Conservation (phyloP, 2,888 invertebrate genomes). For the Eumacrocentrus americanus region DNA sequence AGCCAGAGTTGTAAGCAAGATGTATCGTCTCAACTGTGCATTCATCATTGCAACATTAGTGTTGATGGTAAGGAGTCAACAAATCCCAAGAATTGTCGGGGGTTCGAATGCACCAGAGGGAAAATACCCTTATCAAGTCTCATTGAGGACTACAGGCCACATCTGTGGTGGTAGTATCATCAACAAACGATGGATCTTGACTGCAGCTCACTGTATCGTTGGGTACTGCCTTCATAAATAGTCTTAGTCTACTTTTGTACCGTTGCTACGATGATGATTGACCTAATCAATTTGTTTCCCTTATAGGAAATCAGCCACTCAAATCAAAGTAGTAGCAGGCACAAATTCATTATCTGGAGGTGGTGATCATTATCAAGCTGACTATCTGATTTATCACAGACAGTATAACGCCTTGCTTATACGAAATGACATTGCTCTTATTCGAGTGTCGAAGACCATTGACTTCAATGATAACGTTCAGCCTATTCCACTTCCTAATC, state of each 20-base stretch:
- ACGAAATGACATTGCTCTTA: conserved; percentile 46
- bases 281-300: neutral
- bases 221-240: too few relatives aligned
- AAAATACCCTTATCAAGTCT: conserved; percentile 65
- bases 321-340: conserved; percentile 36
- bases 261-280: too few relatives aligned
- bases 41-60: neutral
- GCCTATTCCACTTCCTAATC: conserved; percentile 38
- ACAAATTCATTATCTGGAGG: conserved; percentile 35
- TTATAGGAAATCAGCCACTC: conserved; percentile 26
- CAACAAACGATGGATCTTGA: conserved; percentile 63
- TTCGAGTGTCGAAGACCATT: conserved; percentile 41
- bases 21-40: neutral
- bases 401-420: conserved; percentile 24
- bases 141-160: conserved; percentile 61
- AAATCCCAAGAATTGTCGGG: conserved; percentile 51
- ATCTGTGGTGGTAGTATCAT: conserved; percentile 68
- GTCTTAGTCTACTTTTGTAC: neutral
- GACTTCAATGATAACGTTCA: conserved; percentile 40
- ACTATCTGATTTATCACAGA: conserved; percentile 33
- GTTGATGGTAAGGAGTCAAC: neutral
- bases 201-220: conserved; percentile 65
- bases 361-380: conserved; percentile 33
- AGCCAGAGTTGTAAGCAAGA: too few relatives aligned
- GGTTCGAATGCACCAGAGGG: conserved; percentile 65